These are phyloP conservation scores for Drosophila quadrilineata DNA, from an alignment of 1,140 invertebrate genomes.

Conservation along the genomic window DNA sequence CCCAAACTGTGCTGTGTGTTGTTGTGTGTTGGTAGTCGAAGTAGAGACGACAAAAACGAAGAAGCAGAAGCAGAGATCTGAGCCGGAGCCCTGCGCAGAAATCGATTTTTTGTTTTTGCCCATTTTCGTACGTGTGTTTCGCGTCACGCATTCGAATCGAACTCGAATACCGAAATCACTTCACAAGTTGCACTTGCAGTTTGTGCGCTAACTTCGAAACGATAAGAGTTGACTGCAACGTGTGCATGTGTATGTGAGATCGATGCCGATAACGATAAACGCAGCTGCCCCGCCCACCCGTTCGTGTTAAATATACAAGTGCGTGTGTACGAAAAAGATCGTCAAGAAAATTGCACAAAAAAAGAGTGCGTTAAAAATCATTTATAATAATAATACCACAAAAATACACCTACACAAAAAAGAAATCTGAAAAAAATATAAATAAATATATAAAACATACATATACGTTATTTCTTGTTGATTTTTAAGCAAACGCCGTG, in stretches of 20 bases:
- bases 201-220: not conserved
- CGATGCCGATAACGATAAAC: conserved; percentile 31
- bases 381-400: no score
- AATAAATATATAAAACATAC: conserved; percentile 24
- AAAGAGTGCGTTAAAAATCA: conserved; percentile 29
- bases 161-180: not conserved
- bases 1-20: no score
- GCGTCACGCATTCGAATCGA: conserved; percentile 16
- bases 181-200: conserved; percentile 12
- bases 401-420: conserved; percentile 21
- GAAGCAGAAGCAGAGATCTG: conserved; percentile 40
- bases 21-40: conserved; percentile 39
- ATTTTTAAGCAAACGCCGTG: conserved; percentile 37
- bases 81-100: conserved; percentile 76
- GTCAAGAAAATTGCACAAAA: conserved; percentile 26
- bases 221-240: conserved; percentile 7
- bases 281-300: conserved; percentile 19
- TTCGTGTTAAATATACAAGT: not conserved
- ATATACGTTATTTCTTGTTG: conserved; percentile 37
- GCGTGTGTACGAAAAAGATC: conserved; percentile 14
- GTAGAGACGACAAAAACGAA: conserved; percentile 40
- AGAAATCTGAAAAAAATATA: not conserved
- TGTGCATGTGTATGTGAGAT: conserved; percentile 23
- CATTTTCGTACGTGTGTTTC: conserved; percentile 61
- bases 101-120: conserved; percentile 77